Evolutionary conservation across 2,113 vertebrate species (phyloP), one percentile per base, ranked within the genome.

Genomic region (Salvelinus sp.): DNA sequence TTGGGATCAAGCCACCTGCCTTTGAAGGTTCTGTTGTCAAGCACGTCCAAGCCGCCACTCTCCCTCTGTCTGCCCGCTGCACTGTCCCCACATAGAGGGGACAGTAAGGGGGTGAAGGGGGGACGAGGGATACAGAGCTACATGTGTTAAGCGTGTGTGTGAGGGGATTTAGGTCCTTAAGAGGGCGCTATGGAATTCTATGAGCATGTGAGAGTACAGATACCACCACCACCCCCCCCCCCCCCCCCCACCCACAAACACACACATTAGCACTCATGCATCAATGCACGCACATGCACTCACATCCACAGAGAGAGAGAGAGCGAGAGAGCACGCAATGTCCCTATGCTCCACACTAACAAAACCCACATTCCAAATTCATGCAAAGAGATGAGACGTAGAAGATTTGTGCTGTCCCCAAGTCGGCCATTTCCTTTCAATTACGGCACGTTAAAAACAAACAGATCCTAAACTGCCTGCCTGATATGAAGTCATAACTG

Each of bases 371-470:
- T 83, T 74, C 69, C 80, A 69, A 74, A 83, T 79, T 84, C 80
- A 78, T 81, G 81, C 76, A 82, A 79, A 81, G 70, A 25, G 38
- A 75, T 76, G 69, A 0, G 67, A 83, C 76, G 68, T 25, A 20
- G 22, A 75, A 18, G 16, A 54, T 50, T 50, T 14, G 66, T 76
- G 83, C 80, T 70, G 69, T 86, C 76, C 76, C 38, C 70, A 72
- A 68, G 77, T 79, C 79, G 28, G 79, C 78, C 75, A 77, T 72
- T 82, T 82, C 72, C 80, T 67, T 77, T 62, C 77, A 82, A 83
- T 88, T 79, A 88, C 30, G 69, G 76, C 73, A 76, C 72, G 0
- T 16, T 80, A 70, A 81, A 75, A 88, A 85, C 82, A 91, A 82
- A 88, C 77, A 81, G 76, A 16, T 16, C 79, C 65, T 63, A 10